Evolutionary conservation across 1,140 invertebrate genomes (phyloP).

Genomic region (Listronotus oregonensis): DNA sequence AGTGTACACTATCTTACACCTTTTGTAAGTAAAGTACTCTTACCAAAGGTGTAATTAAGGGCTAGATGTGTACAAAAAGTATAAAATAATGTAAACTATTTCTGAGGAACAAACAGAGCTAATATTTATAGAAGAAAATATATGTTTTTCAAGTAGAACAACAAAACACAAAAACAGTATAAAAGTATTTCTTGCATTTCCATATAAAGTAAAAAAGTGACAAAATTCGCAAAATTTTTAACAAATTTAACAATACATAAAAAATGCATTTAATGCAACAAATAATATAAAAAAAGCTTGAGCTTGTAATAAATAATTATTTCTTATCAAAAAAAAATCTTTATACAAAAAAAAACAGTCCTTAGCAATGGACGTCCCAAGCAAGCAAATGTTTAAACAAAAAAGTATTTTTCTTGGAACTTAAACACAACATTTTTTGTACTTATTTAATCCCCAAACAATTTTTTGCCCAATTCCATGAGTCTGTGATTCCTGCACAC

Average conservation of each 20-base stretch:
- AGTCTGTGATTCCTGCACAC: slow-evolving; percentile 84
- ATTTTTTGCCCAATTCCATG: slow-evolving; percentile 84
- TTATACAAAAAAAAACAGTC: neutral
- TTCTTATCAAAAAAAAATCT: slow-evolving; percentile 5
- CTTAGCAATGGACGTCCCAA: neutral
- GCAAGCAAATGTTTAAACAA: neutral
- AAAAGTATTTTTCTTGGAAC: neutral
- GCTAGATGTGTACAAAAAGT: too few species aligned
- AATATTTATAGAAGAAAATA: neutral
- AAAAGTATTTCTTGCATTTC: too few species aligned
- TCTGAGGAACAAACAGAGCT: too few species aligned
- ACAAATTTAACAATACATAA: neutral
- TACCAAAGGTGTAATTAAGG: too few species aligned
- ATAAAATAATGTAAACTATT: too few species aligned
- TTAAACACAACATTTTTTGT: neutral
- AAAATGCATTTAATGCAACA: neutral
- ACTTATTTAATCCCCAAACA: slow-evolving; percentile 75
- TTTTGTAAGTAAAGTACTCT: too few species aligned
- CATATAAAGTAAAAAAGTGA: neutral
- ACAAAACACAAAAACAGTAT: too few species aligned
- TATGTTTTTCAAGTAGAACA: neutral
- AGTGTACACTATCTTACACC: too few species aligned
- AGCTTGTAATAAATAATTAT: neutral
- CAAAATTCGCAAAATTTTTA: neutral
- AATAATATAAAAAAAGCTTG: slow-evolving; percentile 1